Percentiles rank a stretch among this genome's conserved stretches.
These are phyloP conservation scores for Poecile atricapillus DNA, from an alignment of 2,113 vertebrate species.

Conservation along the genomic window DNA sequence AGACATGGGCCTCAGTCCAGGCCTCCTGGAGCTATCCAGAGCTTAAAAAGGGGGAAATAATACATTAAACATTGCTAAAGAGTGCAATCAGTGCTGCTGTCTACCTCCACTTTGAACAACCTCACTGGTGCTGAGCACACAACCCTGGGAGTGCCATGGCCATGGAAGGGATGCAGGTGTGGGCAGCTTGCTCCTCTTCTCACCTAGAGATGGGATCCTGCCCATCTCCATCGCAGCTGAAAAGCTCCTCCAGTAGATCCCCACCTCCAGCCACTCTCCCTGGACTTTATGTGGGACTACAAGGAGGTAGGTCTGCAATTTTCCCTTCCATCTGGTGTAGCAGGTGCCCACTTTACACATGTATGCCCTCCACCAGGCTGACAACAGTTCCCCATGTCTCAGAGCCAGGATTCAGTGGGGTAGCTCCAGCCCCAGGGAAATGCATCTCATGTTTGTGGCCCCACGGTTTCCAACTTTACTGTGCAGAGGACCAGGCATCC, in stretches of 20 bases:
- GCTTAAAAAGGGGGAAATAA: background rate
- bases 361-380: background rate
- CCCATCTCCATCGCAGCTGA: background rate
- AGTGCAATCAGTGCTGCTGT: background rate
- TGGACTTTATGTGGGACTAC: too few species aligned
- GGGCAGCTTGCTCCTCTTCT: fast-evolving
- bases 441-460: background rate
- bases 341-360: fast-evolving
- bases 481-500: fast-evolving
- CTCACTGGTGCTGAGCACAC: background rate
- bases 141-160: background rate
- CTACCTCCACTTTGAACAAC: background rate
- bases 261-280: background rate
- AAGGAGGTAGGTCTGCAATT: background rate
- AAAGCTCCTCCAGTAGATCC: background rate
- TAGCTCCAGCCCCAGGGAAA: background rate
- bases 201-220: background rate
- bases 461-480: fast-evolving
- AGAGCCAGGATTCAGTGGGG: background rate
- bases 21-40: background rate
- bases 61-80: background rate
- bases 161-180: background rate
- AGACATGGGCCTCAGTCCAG: background rate
- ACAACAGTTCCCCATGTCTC: background rate
- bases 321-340: background rate